Evolutionary conservation across 2,888 invertebrate genomes (phyloP), one percentile per base, ranked within the genome.

Genomic region (Rugalucina vietnamica): DNA sequence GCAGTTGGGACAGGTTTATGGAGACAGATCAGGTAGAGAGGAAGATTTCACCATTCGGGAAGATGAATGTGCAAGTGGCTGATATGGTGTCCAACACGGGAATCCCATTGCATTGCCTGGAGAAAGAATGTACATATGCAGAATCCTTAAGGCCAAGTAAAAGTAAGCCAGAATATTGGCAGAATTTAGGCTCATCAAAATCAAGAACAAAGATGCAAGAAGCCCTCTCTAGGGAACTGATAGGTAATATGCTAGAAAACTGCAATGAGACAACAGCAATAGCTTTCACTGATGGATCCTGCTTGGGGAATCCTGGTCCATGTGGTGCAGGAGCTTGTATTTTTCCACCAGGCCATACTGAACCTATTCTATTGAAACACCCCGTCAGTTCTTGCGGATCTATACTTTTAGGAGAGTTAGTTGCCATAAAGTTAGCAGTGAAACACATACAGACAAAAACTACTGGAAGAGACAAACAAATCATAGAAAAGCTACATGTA

Each of bases 91-190:
- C 54, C 1, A 54, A 75, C 32, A 75, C 75, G 8, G n/a, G 54
- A 10, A 21, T 54, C 18, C n/a, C 32, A 4, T 21, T 54, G 18
- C 32, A 54, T 8, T 27, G 29, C 12, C 24, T 75, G 10, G 75
- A 75, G 32, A 75, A 57, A 29, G 54, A 75, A 29, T 36, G 8
- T 75, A 75, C 3, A 10, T 76, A 60, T 34, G 5, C 10, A 4
- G 76, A 76, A 0, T 14, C 76, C 10, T 37, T 76, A 27, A 60
- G 60, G 39, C 65, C 76, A 12, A 4, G 37, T 27, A 76, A 54
- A 36, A 3, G 27, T 4, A 34, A 27, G 27, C 60, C 76, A n/a
- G 60, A 76, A 24, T 76, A 76, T 39, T 76, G 76, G 76, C 50
- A 37, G 27, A 65, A 24, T 27, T 36, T 76, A 5, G 60, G 65